Evolutionary conservation across 2,888 invertebrate genomes (phyloP).

Genomic region (Pachliopta kotzebuea): DNA sequence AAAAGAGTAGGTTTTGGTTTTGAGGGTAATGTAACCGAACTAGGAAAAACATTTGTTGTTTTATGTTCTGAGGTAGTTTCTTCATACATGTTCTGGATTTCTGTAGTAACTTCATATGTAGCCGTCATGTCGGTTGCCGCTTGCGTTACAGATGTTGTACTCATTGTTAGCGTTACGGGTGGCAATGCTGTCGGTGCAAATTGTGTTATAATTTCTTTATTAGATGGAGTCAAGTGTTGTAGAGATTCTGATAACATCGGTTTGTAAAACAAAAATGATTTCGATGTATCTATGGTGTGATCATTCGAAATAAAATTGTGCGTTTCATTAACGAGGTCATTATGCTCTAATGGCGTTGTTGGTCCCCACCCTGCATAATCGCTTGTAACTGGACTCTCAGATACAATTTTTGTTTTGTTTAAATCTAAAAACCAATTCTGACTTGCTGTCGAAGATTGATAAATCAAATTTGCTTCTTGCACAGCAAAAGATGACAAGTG

Average conservation of each 20-base stretch:
- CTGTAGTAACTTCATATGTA: constrained; percentile 46
- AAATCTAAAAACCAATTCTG: constrained; percentile 66
- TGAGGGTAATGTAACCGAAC: constrained; percentile 41
- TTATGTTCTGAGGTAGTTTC: constrained; percentile 51
- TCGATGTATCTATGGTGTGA: constrained; percentile 43
- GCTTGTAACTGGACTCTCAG: constrained; percentile 59
- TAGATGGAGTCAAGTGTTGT: constrained; percentile 51
- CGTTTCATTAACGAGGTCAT: constrained; percentile 54
- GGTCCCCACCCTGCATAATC: constrained; percentile 77
- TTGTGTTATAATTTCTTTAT: constrained; percentile 44
- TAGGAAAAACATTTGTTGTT: constrained; percentile 38
- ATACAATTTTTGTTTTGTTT: constrained; percentile 52
- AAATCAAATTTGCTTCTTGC: constrained; percentile 83
- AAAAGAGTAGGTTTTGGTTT: constrained; percentile 50
- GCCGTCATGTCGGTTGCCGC: constrained; percentile 47
- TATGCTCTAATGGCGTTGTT: constrained; percentile 62
- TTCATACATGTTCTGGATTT: constrained; percentile 45
- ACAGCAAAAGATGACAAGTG: constrained; percentile 71
- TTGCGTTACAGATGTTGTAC: constrained; percentile 41
- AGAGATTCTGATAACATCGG: constrained; percentile 64
- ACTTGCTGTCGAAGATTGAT: constrained; percentile 81
- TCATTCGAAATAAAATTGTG: constrained; percentile 64
- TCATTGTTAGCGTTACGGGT: constrained; percentile 40
- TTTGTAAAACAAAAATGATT: constrained; percentile 63
- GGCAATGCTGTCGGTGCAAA: constrained; percentile 62